These are phyloP conservation scores for Sigmodon hispidus DNA, from an alignment of 2,113 vertebrate species.

Conservation along the genomic window DNA sequence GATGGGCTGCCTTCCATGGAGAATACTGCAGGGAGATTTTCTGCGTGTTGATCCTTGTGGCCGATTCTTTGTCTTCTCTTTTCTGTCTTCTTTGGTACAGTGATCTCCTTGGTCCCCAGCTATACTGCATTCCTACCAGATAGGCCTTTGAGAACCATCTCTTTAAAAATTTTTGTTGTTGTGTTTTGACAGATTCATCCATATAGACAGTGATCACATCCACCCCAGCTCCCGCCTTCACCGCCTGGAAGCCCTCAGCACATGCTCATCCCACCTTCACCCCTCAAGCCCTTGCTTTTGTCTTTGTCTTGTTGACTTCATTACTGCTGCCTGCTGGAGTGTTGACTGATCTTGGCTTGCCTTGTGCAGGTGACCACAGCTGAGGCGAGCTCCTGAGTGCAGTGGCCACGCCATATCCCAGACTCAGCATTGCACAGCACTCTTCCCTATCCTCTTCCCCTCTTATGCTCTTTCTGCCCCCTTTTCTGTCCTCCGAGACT, in stretches of 20 bases:
- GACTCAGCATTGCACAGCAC: background rate
- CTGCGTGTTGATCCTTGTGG: background rate
- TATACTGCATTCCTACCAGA: background rate
- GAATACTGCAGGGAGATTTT: background rate
- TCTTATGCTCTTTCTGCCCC: background rate
- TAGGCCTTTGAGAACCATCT: background rate
- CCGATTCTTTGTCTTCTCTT: background rate
- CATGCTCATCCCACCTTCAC: background rate
- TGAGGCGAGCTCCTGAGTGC: background rate
- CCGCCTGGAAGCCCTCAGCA: background rate
- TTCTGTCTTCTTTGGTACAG: background rate
- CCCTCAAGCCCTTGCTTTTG: background rate
- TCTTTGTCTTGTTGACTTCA: background rate
- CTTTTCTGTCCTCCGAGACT: background rate
- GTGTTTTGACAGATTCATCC: background rate
- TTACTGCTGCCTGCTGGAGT: background rate
- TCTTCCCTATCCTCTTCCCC: no score
- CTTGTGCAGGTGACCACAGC: background rate
- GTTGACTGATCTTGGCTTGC: background rate
- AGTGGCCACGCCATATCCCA: background rate
- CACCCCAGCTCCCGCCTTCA: background rate
- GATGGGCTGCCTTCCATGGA: background rate
- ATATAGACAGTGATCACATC: background rate
- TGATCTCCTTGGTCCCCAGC: slow-evolving; percentile 19
- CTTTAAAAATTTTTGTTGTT: background rate